Evolutionary conservation across 2,888 invertebrate genomes (phyloP), one percentile per base, ranked within the genome.

Genomic region (Drosophila meridionalis): DNA sequence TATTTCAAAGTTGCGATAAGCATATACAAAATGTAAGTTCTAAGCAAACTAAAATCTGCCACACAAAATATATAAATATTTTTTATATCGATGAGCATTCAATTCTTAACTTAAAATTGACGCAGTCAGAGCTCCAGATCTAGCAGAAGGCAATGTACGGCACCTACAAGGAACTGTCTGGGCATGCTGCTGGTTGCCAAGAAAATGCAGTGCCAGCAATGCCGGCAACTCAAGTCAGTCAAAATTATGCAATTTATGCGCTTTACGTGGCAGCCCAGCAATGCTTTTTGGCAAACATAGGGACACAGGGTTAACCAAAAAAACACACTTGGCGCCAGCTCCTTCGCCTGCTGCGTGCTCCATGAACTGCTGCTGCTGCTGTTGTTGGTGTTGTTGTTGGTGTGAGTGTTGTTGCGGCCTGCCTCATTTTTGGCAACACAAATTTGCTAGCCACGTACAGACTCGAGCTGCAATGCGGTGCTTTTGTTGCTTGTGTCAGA

Each of bases 241-340:
- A 84, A 86, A 91, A 87, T 91, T 89, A 88, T 89, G 92, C 84
- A 91, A 91, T 91, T 92, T 88, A 88, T 91, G 89, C 84, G 87
- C 89, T 82, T 89, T 87, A 89, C 90, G 82, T 82, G 80, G 76
- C 64, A 60, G 32, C 60, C 73, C 67, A 70, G 69, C 60, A 73
- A 65, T 68, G 78, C 76, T 78, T 76, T 73, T 78, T 78, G 78
- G 79, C 78, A 79, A 75, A 65, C 78, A 64, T 42, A 73, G 76
- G 76, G 69, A 79, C 76, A 76, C 65, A 64, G 76, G 87, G 76
- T 82, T 85, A 85, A 87, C 82, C 83, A 76, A 83, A 81, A 80
- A 80, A 87, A 85, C 83, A 87, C 86, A 81, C 86, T 86, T 88
- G 87, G 82, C 86, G 88, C 88, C 89, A 84, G 85, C 76, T 80